Evolutionary conservation across 2,888 invertebrate genomes (phyloP).

Genomic region (Spilosoma lubricipeda): DNA sequence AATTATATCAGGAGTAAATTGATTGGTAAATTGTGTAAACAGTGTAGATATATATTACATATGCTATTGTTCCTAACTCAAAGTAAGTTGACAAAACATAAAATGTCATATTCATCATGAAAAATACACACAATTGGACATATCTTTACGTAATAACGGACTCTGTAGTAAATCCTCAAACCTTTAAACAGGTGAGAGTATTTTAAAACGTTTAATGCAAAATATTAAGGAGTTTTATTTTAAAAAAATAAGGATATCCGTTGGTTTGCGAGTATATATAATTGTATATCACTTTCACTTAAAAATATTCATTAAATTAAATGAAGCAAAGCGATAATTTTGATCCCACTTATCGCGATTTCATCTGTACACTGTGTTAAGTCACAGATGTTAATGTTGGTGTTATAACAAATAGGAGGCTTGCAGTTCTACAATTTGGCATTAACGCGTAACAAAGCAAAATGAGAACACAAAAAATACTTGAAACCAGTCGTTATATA

Average conservation of each 20-base stretch:
- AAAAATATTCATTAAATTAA: constrained; percentile 9
- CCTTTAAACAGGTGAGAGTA: neutral
- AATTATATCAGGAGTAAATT: constrained; percentile 4
- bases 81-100: neutral
- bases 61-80: neutral
- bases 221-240: neutral
- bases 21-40: constrained; percentile 1
- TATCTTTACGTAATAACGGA: neutral
- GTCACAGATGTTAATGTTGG: constrained; percentile 29
- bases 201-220: neutral
- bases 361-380: constrained; percentile 6
- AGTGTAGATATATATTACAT: neutral
- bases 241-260: constrained; percentile 14
- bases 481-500: constrained; percentile 67
- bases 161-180: neutral
- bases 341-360: constrained; percentile 4
- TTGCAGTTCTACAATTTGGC: constrained; percentile 54
- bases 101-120: neutral
- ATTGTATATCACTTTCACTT: constrained; percentile 21
- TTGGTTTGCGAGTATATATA: constrained; percentile 5
- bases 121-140: neutral
- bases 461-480: constrained; percentile 65
- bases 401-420: constrained; percentile 28
- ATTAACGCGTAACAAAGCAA: constrained; percentile 67
- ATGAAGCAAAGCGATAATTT: constrained; percentile 4